Base-by-base conservation (phyloP, 2,888 invertebrate species). In the Mesoligia furuncula region DNA sequence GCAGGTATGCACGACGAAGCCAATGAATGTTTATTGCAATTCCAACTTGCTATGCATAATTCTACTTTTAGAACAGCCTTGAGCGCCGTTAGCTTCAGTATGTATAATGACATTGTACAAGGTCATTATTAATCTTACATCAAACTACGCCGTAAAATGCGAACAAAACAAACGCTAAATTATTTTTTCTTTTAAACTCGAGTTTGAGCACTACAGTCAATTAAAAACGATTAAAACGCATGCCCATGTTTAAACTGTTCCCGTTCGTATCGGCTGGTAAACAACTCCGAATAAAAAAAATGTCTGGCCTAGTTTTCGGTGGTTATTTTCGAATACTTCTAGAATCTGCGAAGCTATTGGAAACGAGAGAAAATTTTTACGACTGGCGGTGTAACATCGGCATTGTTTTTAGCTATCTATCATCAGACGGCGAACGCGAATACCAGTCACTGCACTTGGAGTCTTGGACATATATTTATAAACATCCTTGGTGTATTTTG, bases 81-180 rank as follows among this genome's bases (percentile, higher is more conserved):
- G 94, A 90, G 86, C 89, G 90, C 87, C 87, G 90, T 92, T 92
- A 93, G 91, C 90, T 91, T 91, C 90, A 89, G 86, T 88, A 87
- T 84, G 81, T 87, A 79, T 83, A 84, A 84, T 94, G 95, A 94
- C 95, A 93, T 95, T 95, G 94, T 86, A 88, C 92, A 95, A 95
- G 95, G 95, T 95, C 93, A 87, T 81, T 84, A 85, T 86, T 90
- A 91, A 92, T 91, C 90, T 89, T 72, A 76, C 70, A 78, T 81
- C 65, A 51, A 79, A 81, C 82, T 81, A 75, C 88, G 84, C 51
- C 83, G 80, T 87, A 80, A 80, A 75, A 64, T 75, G 76, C 39
- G 65, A 73, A 75, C 79, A 73, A 71, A 66, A 76, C 67, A 83
- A 74, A 87, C 76, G 75, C 71, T 77, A 79, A 77, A 73, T 77